Percentiles rank a stretch among this genome's conserved stretches.
Conservation (phyloP, 1,140 invertebrate species). For the Drosophila pseudoananassae region DNA sequence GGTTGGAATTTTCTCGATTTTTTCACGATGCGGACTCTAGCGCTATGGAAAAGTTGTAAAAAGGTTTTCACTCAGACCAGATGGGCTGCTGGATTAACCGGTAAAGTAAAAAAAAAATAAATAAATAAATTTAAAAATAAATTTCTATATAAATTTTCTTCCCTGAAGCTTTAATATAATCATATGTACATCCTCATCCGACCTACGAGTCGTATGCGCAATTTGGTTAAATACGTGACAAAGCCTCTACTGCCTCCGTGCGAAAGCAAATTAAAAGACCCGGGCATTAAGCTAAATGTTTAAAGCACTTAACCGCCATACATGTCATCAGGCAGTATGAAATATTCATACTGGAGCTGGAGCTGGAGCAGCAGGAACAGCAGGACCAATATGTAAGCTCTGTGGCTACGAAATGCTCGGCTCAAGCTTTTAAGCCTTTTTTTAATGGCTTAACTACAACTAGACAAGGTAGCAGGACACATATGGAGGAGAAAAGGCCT, state of each 20-base stretch:
- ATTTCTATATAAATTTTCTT: slow-evolving; percentile 33
- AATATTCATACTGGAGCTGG: slow-evolving; percentile 56
- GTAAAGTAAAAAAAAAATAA: neutral
- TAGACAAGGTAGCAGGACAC: slow-evolving; percentile 52
- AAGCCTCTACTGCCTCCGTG: neutral
- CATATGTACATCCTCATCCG: slow-evolving; percentile 46
- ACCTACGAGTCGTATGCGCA: slow-evolving; percentile 66
- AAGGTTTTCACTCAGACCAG: slow-evolving; percentile 66
- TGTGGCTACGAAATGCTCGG: slow-evolving; percentile 23
- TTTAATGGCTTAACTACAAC: slow-evolving; percentile 70
- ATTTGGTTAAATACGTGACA: slow-evolving; percentile 75
- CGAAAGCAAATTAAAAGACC: slow-evolving; percentile 64
- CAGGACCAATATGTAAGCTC: slow-evolving; percentile 29
- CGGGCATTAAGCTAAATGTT: slow-evolving; percentile 71
- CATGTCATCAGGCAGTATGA: slow-evolving; percentile 49
- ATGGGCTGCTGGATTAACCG: slow-evolving; percentile 52
- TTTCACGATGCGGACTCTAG: slow-evolving; percentile 1
- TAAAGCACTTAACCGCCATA: slow-evolving; percentile 73
- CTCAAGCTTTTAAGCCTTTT: slow-evolving; percentile 74
- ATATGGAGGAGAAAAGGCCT: slow-evolving; percentile 1
- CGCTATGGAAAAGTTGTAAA: slow-evolving; percentile 73
- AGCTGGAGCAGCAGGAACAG: slow-evolving; percentile 4
- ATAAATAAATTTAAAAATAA: neutral
- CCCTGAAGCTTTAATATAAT: slow-evolving; percentile 44
- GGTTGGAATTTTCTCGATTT: slow-evolving; percentile 40